phyloP scores from a whole-genome alignment of 2,888 invertebrate species.

The Drosophila bunnanda region DNA sequence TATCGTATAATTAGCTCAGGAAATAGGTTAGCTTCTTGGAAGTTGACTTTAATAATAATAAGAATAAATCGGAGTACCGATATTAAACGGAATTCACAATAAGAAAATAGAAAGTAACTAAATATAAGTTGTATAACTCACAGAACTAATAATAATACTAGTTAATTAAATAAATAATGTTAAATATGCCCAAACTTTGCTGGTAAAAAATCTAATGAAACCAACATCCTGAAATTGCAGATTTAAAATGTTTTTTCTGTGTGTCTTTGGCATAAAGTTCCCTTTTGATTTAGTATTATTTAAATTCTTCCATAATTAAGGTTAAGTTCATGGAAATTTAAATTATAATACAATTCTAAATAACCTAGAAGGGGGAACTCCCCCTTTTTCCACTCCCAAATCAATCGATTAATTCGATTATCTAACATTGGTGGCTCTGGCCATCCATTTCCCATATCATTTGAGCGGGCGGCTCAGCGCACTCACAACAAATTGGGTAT shows the following conservation, averaged over 20 bases:
- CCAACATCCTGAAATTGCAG: too few relatives aligned
- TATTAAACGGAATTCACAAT: too few relatives aligned
- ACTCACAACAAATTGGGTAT: conserved; percentile 34
- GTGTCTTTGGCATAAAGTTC: too few relatives aligned
- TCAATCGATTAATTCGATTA: conserved; percentile 20
- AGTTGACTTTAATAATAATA: background rate
- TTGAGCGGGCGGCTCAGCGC: conserved; percentile 5
- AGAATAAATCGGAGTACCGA: background rate
- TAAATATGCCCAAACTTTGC: too few relatives aligned
- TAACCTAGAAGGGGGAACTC: background rate
- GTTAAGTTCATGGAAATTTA: background rate
- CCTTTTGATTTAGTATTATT: too few relatives aligned
- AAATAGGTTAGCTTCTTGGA: conserved; percentile 28
- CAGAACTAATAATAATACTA: too few relatives aligned
- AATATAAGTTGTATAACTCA: background rate
- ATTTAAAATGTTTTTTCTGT: too few relatives aligned
- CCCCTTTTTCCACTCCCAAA: conserved; percentile 12
- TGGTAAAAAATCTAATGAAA: too few relatives aligned
- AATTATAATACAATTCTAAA: background rate
- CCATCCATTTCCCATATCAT: conserved; percentile 31
- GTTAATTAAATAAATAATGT: too few relatives aligned
- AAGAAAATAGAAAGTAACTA: background rate
- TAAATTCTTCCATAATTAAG: background rate
- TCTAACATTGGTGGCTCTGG: conserved; percentile 10
- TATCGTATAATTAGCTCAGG: background rate